A percentile compares a stretch with the other conserved stretches of the same genome.
Evolutionary conservation across 2,797 vertebrate species (phyloP).

Genomic region (Tadarida brasiliensis): DNA sequence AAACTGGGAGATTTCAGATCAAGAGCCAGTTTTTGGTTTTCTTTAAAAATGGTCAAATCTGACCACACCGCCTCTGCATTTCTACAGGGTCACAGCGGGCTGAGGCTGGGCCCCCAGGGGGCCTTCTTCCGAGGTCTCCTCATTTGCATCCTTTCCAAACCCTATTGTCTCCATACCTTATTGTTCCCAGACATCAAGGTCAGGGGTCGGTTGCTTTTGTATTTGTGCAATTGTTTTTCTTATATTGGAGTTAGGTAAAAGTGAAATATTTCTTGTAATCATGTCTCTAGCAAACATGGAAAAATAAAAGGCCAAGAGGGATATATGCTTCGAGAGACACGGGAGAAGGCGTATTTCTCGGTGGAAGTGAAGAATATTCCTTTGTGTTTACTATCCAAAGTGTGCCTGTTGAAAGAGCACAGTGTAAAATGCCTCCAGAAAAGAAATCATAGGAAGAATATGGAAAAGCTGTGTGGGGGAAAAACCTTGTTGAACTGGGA

Average conservation of each 20-base stretch:
- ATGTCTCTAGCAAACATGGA: conserved; percentile 27
- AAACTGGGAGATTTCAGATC: conserved; percentile 65
- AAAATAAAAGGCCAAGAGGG: background rate
- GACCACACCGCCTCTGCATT: background rate
- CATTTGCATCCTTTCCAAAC: conserved; percentile 3
- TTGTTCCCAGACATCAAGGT: conserved; percentile 52
- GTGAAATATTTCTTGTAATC: conserved; percentile 57
- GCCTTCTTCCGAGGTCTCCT: background rate
- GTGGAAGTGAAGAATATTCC: background rate
- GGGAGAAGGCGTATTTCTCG: background rate
- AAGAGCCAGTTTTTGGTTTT: conserved; percentile 48
- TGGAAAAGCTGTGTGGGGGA: background rate
- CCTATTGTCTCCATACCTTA: background rate
- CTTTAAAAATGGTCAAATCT: conserved; percentile 36
- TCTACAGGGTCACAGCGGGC: background rate
- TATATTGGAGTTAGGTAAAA: conserved; percentile 56
- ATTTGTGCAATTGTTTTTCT: conserved; percentile 56
- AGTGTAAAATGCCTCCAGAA: background rate
- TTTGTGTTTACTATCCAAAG: background rate
- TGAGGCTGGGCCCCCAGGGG: background rate
- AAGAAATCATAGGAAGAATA: background rate
- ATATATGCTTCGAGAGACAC: background rate
- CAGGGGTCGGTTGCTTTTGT: conserved; percentile 49
- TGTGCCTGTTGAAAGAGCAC: background rate
- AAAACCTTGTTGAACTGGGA: background rate